Conservation (phyloP, 2,113 vertebrate species). For the Cettia cetti region DNA sequence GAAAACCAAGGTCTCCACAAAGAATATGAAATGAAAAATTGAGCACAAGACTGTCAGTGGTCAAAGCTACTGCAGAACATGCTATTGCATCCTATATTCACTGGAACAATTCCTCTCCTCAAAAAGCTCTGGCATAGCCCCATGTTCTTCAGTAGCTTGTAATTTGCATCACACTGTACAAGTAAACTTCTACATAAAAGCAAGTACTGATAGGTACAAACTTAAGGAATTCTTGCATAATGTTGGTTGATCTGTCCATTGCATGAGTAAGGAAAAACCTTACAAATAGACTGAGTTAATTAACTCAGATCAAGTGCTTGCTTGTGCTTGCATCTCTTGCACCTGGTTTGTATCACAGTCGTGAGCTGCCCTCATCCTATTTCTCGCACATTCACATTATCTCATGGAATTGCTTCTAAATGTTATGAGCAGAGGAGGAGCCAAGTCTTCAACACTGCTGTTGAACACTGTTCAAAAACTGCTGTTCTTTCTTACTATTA, state of each 20-base stretch:
- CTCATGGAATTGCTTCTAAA: background rate
- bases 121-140: background rate
- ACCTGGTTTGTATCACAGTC: background rate
- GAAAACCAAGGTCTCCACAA: background rate
- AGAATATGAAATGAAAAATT: background rate
- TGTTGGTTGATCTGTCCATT: background rate
- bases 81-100: background rate
- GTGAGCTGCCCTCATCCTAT: background rate
- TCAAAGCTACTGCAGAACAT: background rate
- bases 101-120: background rate
- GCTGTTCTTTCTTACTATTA: background rate
- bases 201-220: background rate
- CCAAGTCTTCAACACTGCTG: background rate
- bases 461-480: background rate
- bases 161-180: background rate
- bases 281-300: background rate
- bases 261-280: background rate
- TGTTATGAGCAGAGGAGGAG: background rate
- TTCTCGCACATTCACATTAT: background rate
- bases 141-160: background rate
- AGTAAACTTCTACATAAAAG: background rate
- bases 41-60: background rate
- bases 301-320: background rate
- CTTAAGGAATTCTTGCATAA: background rate
- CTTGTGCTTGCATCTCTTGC: background rate